Conservation (phyloP, 2,888 invertebrate species). For the Anarsia innoxiella region DNA sequence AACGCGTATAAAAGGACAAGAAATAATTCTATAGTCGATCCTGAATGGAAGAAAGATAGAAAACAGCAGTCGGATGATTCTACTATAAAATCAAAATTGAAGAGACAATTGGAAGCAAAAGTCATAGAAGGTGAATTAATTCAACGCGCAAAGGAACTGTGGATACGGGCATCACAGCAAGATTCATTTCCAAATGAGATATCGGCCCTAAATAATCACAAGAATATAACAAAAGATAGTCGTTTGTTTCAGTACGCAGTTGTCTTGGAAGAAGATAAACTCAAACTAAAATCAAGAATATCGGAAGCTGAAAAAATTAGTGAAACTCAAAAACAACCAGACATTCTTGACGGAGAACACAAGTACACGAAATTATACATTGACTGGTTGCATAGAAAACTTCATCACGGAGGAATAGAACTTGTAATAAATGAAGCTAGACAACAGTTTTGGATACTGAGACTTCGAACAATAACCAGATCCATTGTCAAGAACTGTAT, state of each 20-base stretch:
- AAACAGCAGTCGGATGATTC: neutral
- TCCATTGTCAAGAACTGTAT: neutral
- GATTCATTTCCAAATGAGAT: neutral
- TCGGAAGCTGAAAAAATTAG: neutral
- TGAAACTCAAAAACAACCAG: neutral
- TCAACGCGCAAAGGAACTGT: neutral
- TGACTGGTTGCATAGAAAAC: conserved; percentile 3
- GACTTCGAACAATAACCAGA: neutral
- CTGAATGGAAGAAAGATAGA: neutral
- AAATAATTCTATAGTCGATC: no score
- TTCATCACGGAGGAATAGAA: conserved; percentile 8
- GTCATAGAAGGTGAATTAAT: neutral
- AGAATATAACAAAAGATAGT: neutral
- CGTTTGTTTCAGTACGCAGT: neutral
- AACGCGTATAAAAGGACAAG: neutral
- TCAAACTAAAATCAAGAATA: conserved; percentile 4
- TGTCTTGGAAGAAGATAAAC: neutral
- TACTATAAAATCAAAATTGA: no score
- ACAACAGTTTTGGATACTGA: conserved; percentile 6
- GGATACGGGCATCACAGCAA: conserved; percentile 1
- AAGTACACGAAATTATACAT: conserved; percentile 3
- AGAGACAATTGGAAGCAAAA: no score
- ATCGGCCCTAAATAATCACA: neutral
- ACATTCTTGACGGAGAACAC: conserved; percentile 8
- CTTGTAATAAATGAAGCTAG: conserved; percentile 7